phyloP scores from a whole-genome alignment of 2,113 vertebrate genomes.

The Sinocyclocheilus rhinocerous region DNA sequence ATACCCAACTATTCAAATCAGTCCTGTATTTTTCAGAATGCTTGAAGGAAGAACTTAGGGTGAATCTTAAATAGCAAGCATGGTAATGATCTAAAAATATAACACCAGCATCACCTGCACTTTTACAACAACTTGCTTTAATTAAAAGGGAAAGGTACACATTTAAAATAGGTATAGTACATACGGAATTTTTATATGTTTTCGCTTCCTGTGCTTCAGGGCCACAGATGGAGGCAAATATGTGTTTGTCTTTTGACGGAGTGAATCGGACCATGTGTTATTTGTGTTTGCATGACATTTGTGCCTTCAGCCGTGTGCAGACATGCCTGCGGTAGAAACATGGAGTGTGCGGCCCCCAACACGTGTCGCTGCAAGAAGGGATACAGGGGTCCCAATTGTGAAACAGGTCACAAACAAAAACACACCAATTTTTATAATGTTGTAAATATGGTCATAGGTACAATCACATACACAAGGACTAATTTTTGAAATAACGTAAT shows the following conservation, averaged over 20 bases:
- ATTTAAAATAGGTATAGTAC: neutral
- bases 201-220: conserved; percentile 1
- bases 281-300: conserved; percentile 37
- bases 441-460: neutral
- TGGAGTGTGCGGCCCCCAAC: conserved; percentile 74
- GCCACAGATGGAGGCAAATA: neutral
- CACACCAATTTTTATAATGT: neutral
- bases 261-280: conserved; percentile 6
- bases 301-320: conserved; percentile 71
- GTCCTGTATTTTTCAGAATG: neutral
- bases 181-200: neutral
- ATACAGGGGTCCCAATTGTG: conserved; percentile 67
- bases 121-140: neutral
- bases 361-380: conserved; percentile 74
- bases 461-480: neutral
- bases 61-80: conserved; percentile 15
- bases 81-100: conserved; percentile 7
- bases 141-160: conserved; percentile 3
- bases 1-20: conserved; percentile 14
- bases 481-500: neutral
- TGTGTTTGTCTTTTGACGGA: neutral
- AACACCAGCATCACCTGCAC: neutral
- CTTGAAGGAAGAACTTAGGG: conserved; percentile 17
- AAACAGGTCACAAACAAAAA: conserved; percentile 61
- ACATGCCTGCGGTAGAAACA: conserved; percentile 71